A percentile compares a stretch with the other conserved stretches of the same genome.
Conservation (phyloP, 2,888 invertebrate genomes). For the Pomacea canaliculata region DNA sequence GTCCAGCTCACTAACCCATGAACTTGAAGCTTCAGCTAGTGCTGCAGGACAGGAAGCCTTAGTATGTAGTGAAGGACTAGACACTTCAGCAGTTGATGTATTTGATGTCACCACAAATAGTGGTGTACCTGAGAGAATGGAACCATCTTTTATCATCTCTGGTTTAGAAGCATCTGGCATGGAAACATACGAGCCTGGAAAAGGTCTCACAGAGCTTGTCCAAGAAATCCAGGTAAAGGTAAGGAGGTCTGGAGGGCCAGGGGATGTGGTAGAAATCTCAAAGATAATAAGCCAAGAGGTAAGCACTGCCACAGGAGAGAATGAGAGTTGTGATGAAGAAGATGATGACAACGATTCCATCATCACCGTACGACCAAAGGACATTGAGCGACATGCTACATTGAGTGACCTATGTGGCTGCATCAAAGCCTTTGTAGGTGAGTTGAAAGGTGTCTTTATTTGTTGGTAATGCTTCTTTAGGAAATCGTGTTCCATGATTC, state of each 20-base stretch:
- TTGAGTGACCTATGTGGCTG: conserved; percentile 51
- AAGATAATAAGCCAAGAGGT: conserved; percentile 10
- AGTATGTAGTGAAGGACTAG: background rate
- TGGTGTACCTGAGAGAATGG: background rate
- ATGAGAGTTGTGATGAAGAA: conserved; percentile 37
- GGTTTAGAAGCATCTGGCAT: background rate
- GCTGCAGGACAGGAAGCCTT: background rate
- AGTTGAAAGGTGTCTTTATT: conserved; percentile 14
- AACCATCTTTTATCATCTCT: background rate
- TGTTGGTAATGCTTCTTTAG: background rate
- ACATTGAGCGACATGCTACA: conserved; percentile 43
- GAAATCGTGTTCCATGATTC: background rate
- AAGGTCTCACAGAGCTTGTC: background rate
- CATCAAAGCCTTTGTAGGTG: conserved; percentile 63
- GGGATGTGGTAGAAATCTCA: background rate
- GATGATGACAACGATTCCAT: conserved; percentile 53
- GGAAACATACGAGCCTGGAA: background rate
- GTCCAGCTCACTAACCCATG: background rate
- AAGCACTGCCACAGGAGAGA: conserved; percentile 20
- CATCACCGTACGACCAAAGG: conserved; percentile 51
- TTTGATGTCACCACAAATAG: background rate
- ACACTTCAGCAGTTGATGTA: conserved; percentile 12
- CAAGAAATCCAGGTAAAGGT: background rate
- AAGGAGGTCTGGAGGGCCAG: background rate
- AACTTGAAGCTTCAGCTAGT: background rate